Base-by-base conservation (phyloP, 2,113 vertebrate species). In the Zingel zingel region DNA sequence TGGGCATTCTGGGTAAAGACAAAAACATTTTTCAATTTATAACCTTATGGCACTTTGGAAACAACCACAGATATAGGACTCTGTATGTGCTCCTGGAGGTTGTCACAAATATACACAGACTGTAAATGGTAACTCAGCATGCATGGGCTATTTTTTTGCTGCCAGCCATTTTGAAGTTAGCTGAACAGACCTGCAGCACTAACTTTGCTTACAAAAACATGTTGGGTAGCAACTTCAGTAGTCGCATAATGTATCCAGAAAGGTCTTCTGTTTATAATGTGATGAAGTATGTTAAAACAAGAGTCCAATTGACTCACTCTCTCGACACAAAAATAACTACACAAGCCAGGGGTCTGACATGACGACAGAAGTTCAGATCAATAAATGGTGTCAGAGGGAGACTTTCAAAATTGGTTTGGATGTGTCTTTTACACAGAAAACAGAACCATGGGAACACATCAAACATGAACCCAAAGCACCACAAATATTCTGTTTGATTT, bases 1-100 rank as follows among this genome's bases (percentile, higher is more conserved):
- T 66, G 98, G 98, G 88, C 96, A 99, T 92, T 99, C 98, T 99
- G 94, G 23, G 83, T 90, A 81, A 59, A 72, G 43, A 50, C 1
- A 65, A 21, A 57, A 25, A 47, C n/a, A n/a, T n/a, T n/a, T n/a
- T n/a, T n/a, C 0, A 57, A 11, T 67, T 79, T 65, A 72, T 33
- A 2, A 45, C 48, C 9, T 63, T 9, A 30, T 1, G 21, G n/a
- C 18, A 2, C 27, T 70, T 56, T 62, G 39, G 36, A 65, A 71
- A 86, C 54, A 77, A 66, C 14, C 43, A 5, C 48, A 64, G 54
- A 74, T 62, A 72, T 16, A 36, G 10, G 27, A 78, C 21, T 30
- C 18, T 15, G 39, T 50, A 45, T 54, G 23, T 62, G 43, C 62
- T 25, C 21, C 76, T 74, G 57, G 67, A 62, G 13, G 62, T 64